A percentile compares a stretch with the other conserved stretches of the same genome.
Conservation (phyloP, 2,888 invertebrate species). For the Lepidocyrtoides sp. region DNA sequence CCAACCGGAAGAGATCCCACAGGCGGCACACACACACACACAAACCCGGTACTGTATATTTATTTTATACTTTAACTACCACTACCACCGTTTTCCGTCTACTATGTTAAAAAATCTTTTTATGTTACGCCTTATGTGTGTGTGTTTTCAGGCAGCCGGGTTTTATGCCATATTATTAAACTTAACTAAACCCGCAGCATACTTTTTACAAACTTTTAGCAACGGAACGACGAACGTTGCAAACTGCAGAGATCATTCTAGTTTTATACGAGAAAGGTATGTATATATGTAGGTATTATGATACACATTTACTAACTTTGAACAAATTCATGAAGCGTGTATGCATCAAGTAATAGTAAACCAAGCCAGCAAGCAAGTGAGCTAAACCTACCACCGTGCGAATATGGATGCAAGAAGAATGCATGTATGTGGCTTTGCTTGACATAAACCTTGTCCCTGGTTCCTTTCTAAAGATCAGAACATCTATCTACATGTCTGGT, state of each 20-base stretch:
- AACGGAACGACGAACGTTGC: background rate
- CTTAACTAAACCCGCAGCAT: constrained; percentile 14
- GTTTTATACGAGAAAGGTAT: background rate
- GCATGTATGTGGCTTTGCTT: background rate
- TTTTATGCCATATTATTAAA: background rate
- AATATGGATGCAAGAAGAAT: background rate
- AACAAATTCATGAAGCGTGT: background rate
- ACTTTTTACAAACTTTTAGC: constrained; percentile 1
- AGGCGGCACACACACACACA: constrained; percentile 50
- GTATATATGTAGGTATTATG: background rate
- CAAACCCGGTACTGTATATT: constrained; percentile 14
- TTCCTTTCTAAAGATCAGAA: background rate
- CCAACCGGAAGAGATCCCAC: constrained; percentile 76
- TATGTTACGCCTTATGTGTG: background rate
- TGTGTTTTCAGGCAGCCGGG: background rate
- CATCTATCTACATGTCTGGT: background rate
- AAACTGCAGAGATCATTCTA: background rate
- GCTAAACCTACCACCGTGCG: background rate
- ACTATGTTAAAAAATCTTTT: constrained; percentile 4
- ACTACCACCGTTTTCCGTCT: background rate
- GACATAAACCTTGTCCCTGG: background rate
- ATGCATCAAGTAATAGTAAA: constrained; percentile 5
- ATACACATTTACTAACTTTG: background rate
- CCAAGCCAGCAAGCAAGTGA: background rate
- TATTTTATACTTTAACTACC: constrained; percentile 19